Conservation (phyloP, 2,113 vertebrate species). For the Columbina picui region DNA sequence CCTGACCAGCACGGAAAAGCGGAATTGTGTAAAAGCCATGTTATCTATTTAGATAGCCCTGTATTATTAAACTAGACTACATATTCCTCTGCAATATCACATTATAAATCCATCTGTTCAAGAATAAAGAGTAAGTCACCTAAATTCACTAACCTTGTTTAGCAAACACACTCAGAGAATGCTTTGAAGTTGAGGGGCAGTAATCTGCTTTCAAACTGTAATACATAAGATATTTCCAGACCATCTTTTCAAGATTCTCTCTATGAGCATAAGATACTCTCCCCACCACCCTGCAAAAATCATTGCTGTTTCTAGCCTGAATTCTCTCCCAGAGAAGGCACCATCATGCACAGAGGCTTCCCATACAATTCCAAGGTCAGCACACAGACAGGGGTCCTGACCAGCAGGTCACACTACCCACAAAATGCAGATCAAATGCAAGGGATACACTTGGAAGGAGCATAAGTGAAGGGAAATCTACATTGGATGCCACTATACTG, state of each 20-base stretch:
- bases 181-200: neutral
- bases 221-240: neutral
- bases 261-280: neutral
- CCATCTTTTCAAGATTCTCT: neutral
- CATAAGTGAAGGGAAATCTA: neutral
- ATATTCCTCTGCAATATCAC: neutral
- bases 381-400: neutral
- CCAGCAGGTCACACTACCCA: neutral
- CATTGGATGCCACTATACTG: neutral
- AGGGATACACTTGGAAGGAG: neutral
- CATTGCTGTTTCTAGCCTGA: neutral
- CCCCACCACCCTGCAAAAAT: neutral
- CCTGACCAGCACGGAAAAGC: neutral
- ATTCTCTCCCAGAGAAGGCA: neutral
- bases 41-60: neutral
- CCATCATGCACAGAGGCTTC: fast-evolving
- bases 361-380: neutral
- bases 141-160: neutral
- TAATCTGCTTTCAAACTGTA: neutral
- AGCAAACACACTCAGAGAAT: neutral
- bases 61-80: neutral
- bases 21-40: neutral
- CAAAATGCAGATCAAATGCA: neutral
- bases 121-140: neutral
- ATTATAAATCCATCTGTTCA: neutral